phyloP scores from a whole-genome alignment of 2,888 invertebrate genomes.

The Antheraea assamensis region DNA sequence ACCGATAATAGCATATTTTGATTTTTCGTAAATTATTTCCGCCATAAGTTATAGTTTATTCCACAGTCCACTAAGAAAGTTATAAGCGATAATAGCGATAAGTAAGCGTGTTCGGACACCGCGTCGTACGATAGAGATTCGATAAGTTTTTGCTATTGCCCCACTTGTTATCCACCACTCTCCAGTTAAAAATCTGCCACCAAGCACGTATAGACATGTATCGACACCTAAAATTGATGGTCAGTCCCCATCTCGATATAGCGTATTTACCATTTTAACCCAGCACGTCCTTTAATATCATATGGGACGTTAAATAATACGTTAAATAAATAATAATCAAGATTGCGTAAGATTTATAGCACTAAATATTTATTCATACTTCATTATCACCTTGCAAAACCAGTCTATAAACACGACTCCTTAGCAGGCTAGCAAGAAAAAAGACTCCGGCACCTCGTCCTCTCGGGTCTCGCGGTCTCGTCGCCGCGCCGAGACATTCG shows the following conservation, averaged over 20 bases:
- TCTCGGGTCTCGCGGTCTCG: no score
- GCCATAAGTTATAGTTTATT: background rate
- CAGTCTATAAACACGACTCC: conserved; percentile 47
- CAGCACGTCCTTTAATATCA: no score
- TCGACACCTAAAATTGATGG: no score
- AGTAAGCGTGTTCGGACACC: no score
- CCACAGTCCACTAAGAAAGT: background rate
- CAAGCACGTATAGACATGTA: no score
- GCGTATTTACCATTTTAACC: no score
- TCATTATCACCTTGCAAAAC: conserved; percentile 15
- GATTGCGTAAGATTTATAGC: background rate
- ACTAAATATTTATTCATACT: conserved; percentile 11
- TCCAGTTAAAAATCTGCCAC: no score
- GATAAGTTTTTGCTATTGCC: no score
- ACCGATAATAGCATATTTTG: no score
- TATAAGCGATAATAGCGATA: background rate
- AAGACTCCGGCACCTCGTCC: conserved; percentile 50
- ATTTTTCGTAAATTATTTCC: background rate
- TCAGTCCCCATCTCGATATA: no score
- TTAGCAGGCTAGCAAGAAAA: conserved; percentile 65
- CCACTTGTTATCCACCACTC: no score
- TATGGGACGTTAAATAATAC: background rate
- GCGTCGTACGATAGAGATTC: no score
- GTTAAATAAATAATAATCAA: background rate
- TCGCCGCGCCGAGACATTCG: conserved; percentile 44